phyloP scores from a whole-genome alignment of 2,113 vertebrate species.

The Todiramphus chloris region DNA sequence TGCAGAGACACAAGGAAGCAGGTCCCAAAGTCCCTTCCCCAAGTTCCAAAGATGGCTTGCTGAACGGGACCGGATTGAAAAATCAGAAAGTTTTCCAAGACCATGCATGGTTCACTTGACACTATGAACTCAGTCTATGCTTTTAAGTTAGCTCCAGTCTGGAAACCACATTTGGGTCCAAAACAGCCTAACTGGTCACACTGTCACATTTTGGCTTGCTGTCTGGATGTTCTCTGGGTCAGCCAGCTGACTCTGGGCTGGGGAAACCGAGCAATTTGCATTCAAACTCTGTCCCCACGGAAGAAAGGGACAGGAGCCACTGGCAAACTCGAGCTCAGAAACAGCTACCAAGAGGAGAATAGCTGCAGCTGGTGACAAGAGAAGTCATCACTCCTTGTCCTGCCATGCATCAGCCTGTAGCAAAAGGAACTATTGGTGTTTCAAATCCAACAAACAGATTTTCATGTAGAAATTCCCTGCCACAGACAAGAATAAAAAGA shows the following conservation, averaged over 20 bases:
- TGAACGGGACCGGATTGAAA: not conserved
- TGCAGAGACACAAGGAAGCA: not conserved
- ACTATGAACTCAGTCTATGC: not conserved
- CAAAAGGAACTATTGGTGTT: not conserved
- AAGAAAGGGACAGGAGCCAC: not conserved
- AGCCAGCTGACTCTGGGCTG: not conserved
- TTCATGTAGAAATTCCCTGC: not conserved
- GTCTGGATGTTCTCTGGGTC: not conserved
- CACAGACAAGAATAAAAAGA: not conserved
- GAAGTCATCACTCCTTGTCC: not conserved
- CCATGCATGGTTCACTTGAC: not conserved
- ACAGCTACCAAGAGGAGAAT: not conserved
- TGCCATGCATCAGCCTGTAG: not conserved
- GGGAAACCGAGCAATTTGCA: not conserved
- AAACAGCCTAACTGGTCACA: not conserved
- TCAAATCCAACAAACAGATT: not conserved
- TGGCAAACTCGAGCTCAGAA: not conserved
- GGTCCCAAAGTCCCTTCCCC: not conserved
- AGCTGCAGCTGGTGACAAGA: not conserved
- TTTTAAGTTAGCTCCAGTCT: not conserved
- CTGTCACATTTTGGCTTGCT: not conserved
- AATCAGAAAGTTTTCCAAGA: not conserved
- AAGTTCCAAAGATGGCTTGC: not conserved
- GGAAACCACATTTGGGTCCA: not conserved
- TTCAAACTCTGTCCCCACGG: not conserved